Percentiles rank a stretch among this genome's conserved stretches.
Evolutionary conservation across 2,113 vertebrate genomes (phyloP).

Genomic region (Lepus timidus): DNA sequence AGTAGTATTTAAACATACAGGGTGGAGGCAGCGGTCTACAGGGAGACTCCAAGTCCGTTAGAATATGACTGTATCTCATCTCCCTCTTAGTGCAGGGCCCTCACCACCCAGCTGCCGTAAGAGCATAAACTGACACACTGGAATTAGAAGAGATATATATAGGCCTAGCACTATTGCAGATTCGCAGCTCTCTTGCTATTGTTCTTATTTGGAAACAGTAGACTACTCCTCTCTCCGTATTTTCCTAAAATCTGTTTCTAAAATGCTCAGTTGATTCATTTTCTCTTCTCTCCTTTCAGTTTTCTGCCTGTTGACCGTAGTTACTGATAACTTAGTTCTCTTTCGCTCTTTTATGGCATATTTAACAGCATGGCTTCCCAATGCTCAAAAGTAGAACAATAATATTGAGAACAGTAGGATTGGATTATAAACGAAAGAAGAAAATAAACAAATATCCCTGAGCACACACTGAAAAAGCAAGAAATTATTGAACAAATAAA

Average conservation of each 20-base stretch:
- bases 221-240: neutral
- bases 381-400: neutral
- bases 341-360: neutral
- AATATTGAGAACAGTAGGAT: neutral
- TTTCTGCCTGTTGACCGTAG: neutral
- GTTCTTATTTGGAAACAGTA: neutral
- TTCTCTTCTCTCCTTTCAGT: neutral
- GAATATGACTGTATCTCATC: neutral
- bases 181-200: neutral
- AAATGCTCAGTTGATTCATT: neutral
- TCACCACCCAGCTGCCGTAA: neutral
- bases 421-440: slow-evolving; percentile 24
- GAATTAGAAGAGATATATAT: neutral
- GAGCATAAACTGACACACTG: neutral
- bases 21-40: slow-evolving; percentile 69
- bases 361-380: neutral
- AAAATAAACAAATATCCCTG: slow-evolving; percentile 39
- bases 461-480: neutral
- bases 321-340: neutral
- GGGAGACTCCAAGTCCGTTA: slow-evolving; percentile 39
- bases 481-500: slow-evolving; percentile 45
- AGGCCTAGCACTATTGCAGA: neutral
- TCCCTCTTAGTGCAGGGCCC: neutral
- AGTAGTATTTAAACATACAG: slow-evolving; percentile 83
- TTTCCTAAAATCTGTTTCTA: slow-evolving; percentile 33